Conservation (phyloP, 1,140 invertebrate species). For the Mya arenaria region DNA sequence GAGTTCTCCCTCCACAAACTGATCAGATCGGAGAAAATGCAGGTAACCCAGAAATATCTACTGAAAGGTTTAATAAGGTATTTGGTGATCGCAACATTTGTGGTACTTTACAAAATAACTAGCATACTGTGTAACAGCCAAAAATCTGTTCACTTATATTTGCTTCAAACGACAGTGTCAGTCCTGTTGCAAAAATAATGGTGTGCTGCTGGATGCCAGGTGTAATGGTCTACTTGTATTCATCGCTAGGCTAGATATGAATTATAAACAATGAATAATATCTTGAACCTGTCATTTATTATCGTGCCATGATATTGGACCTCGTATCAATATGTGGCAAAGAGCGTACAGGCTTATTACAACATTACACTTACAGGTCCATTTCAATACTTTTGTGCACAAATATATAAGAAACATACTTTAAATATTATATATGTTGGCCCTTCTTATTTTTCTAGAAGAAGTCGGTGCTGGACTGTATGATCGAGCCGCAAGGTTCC, state of each 20-base stretch:
- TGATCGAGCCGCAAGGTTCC: slow-evolving; percentile 67
- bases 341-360: neutral
- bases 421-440: neutral
- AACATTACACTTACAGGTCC: neutral
- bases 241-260: no score
- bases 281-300: no score
- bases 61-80: neutral
- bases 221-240: no score
- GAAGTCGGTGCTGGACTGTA: slow-evolving; percentile 73
- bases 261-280: no score
- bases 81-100: neutral
- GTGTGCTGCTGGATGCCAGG: no score
- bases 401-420: neutral
- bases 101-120: neutral
- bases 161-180: no score
- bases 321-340: no score
- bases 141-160: neutral
- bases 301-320: no score
- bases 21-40: slow-evolving; percentile 39
- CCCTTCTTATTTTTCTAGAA: slow-evolving; percentile 56
- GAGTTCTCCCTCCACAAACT: slow-evolving; percentile 70
- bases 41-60: neutral
- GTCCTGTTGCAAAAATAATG: no score
- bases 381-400: neutral
- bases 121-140: neutral